Percentiles rank a stretch among this genome's conserved stretches.
Conservation (phyloP, 1,140 invertebrate genomes). For the Bicyclus anynana region DNA sequence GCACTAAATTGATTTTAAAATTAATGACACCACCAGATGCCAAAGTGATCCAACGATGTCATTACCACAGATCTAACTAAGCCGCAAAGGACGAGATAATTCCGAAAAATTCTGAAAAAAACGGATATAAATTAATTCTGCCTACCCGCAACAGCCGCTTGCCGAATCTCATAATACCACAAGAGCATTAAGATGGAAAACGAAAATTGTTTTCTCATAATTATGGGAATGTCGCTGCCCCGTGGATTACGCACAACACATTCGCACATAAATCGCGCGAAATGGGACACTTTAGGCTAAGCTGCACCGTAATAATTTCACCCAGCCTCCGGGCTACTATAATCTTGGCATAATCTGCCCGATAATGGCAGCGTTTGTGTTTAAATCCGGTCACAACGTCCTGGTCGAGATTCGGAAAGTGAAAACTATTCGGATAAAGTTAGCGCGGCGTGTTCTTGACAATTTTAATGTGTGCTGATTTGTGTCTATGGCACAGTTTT, state of each 20-base stretch:
- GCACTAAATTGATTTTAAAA: background rate
- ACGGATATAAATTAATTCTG: constrained; percentile 34
- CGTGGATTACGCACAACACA: constrained; percentile 60
- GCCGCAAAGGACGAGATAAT: background rate
- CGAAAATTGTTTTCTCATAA: constrained; percentile 76
- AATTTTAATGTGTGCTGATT: constrained; percentile 8
- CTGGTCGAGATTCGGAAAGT: constrained; percentile 47
- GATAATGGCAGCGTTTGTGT: constrained; percentile 67
- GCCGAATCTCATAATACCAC: constrained; percentile 53
- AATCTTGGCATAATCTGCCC: constrained; percentile 72
- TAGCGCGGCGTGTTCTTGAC: constrained; percentile 38
- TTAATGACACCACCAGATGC: background rate
- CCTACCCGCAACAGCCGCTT: constrained; percentile 34
- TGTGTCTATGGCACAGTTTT: background rate
- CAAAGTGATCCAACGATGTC: background rate
- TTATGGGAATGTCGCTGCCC: constrained; percentile 52
- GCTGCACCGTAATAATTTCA: constrained; percentile 70
- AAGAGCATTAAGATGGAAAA: constrained; percentile 63
- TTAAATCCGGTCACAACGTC: constrained; percentile 57
- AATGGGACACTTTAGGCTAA: constrained; percentile 71
- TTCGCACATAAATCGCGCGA: constrained; percentile 70
- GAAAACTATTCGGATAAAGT: constrained; percentile 58
- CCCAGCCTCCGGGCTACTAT: constrained; percentile 56
- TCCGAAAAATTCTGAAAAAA: background rate
- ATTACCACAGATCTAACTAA: background rate